Conservation (phyloP, 2,113 vertebrate genomes). For the Platichthys stellatus region DNA sequence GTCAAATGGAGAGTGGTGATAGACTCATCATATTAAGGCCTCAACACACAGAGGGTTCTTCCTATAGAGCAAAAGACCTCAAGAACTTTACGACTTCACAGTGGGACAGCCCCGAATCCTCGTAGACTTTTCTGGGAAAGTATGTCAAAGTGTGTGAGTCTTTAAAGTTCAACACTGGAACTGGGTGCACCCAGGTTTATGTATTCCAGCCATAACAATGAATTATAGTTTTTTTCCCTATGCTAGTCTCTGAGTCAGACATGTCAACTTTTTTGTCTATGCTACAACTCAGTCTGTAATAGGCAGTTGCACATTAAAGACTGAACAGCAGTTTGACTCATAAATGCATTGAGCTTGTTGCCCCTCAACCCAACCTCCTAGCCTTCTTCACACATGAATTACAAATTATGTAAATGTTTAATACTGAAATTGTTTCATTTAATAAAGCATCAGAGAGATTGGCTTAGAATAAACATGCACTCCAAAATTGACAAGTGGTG, state of each 20-base stretch:
- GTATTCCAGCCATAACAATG: background rate
- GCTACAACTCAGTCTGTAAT: background rate
- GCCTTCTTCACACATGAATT: background rate
- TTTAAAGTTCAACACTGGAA: background rate
- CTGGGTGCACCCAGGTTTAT: background rate
- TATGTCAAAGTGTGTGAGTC: background rate
- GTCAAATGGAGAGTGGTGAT: background rate
- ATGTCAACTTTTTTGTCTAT: background rate
- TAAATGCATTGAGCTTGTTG: no score
- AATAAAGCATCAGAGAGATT: slow-evolving; percentile 1
- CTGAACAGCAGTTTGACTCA: background rate
- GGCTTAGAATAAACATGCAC: slow-evolving; percentile 47
- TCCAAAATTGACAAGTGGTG: slow-evolving; percentile 23
- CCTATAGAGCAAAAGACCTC: background rate
- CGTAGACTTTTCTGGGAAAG: background rate
- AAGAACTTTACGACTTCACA: background rate
- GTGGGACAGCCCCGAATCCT: background rate
- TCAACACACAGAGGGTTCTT: background rate
- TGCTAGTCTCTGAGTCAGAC: background rate
- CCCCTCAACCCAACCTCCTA: no score
- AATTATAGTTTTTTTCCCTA: background rate
- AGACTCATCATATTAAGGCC: background rate
- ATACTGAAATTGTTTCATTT: slow-evolving; percentile 10
- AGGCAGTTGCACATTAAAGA: background rate
- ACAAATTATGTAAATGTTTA: background rate